Evolutionary conservation across 1,140 invertebrate species (phyloP), one percentile per base, ranked within the genome.

Genomic region (Bombyx mandarina): DNA sequence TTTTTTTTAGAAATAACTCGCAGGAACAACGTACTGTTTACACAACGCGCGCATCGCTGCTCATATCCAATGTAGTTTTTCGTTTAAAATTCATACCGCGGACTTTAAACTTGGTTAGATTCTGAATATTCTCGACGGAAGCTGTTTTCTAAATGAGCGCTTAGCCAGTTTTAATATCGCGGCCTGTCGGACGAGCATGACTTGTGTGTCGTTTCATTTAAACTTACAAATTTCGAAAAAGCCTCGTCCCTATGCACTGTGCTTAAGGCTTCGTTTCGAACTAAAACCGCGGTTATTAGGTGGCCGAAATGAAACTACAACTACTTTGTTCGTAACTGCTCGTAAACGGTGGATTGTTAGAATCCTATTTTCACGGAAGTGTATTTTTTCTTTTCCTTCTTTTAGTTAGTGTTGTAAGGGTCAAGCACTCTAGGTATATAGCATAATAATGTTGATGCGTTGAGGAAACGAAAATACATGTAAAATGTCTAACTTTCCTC

Each of bases 31-130:
- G 60, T 49, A 48, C 55, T 73, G 69, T 77, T 77, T 79, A 70
- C 72, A 69, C 66, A 71, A 63, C 66, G 70, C 65, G 73, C 64
- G 67, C 66, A 64, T 72, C 66, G 68, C 65, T 70, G 56, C 71
- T 68, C 67, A 69, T 71, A 71, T 71, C 61, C 65, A 65, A 68
- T 73, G 72, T 73, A 78, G 67, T 75, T 78, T 78, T 64, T 65
- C 69, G 69, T 77, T 76, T 75, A 75, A 77, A 82, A 77, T 80
- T 80, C 73, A 82, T 72, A 75, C 66, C 65, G 67, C 55, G 70
- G 73, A 69, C 77, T 79, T 79, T 69, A 74, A 77, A 77, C 67
- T 75, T 65, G 58, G 67, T 73, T 77, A 74, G 66, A 69, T 71
- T 77, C 67, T 69, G 71, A 72, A 77, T 70, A 67, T 72, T 66